Conservation (phyloP, 1,140 invertebrate genomes). For the Stenopsyche tienmushanensis region DNA sequence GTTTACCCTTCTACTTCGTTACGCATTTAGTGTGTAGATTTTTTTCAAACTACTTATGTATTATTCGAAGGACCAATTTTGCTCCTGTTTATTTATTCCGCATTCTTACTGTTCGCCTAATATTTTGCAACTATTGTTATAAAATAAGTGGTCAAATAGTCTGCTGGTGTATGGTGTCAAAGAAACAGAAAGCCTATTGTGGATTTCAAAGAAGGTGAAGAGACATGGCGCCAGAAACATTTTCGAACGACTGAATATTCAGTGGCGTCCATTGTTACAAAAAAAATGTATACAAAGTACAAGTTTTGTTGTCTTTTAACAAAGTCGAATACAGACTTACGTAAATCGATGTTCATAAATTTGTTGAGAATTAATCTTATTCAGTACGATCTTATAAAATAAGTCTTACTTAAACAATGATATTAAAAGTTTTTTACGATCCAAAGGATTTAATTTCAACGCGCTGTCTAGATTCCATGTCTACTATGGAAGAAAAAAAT, state of each 20-base stretch:
- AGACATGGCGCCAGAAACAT: slow-evolving; percentile 20
- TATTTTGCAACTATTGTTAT: not conserved
- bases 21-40: too few relatives aligned
- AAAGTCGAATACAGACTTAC: too few relatives aligned
- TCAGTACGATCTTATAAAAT: not conserved
- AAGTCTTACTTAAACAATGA: not conserved
- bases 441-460: not conserved
- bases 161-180: not conserved
- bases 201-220: slow-evolving; percentile 8
- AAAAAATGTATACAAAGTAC: too few relatives aligned
- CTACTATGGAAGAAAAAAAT: not conserved
- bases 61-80: too few relatives aligned
- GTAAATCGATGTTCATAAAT: too few relatives aligned
- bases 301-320: too few relatives aligned
- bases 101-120: too few relatives aligned
- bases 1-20: too few relatives aligned
- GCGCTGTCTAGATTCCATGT: not conserved
- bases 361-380: too few relatives aligned
- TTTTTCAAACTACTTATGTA: too few relatives aligned
- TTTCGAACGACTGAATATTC: not conserved
- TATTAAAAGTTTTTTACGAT: not conserved
- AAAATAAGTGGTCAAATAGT: slow-evolving; percentile 6
- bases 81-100: too few relatives aligned
- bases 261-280: not conserved
- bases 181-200: slow-evolving; percentile 11